A percentile compares a stretch with the other conserved stretches of the same genome.
phyloP scores from a whole-genome alignment of 2,888 invertebrate genomes.

The Syrphus vitripennis region DNA sequence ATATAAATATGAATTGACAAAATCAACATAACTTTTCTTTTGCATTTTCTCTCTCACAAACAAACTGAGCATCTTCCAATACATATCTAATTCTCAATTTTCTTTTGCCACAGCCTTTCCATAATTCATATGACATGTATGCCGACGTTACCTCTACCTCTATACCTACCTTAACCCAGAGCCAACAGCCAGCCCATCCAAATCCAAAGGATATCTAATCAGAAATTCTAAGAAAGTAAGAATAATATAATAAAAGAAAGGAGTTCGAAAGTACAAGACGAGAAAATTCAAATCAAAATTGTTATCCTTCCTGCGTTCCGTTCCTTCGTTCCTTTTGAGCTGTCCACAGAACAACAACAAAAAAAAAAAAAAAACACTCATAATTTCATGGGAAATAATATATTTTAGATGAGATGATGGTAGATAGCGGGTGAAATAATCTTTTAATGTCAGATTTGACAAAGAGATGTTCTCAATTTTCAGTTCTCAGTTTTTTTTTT shows the following conservation, averaged over 20 bases:
- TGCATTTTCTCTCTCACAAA: background rate
- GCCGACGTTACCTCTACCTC: no score
- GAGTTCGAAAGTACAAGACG: background rate
- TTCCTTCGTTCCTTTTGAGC: background rate
- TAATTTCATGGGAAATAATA: constrained; percentile 34
- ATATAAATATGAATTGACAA: constrained; percentile 17
- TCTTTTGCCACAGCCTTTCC: constrained; percentile 23
- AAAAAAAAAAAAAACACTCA: background rate
- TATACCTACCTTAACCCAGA: no score
- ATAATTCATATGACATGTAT: constrained; percentile 33
- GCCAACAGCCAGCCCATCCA: background rate
- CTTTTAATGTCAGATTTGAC: constrained; percentile 62
- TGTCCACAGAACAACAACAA: background rate
- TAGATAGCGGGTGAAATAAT: constrained; percentile 45
- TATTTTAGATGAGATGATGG: constrained; percentile 23
- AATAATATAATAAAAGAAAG: constrained; percentile 19
- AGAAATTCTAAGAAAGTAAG: constrained; percentile 38
- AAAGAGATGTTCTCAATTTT: constrained; percentile 39
- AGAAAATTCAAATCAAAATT: constrained; percentile 30
- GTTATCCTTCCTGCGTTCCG: background rate
- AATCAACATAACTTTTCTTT: constrained; percentile 18
- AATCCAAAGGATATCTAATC: constrained; percentile 39
- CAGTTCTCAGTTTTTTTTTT: background rate
- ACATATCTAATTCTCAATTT: constrained; percentile 28
- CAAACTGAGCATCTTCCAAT: background rate